phyloP scores from a whole-genome alignment of 2,888 invertebrate genomes.

The Pterobdella sp. region DNA sequence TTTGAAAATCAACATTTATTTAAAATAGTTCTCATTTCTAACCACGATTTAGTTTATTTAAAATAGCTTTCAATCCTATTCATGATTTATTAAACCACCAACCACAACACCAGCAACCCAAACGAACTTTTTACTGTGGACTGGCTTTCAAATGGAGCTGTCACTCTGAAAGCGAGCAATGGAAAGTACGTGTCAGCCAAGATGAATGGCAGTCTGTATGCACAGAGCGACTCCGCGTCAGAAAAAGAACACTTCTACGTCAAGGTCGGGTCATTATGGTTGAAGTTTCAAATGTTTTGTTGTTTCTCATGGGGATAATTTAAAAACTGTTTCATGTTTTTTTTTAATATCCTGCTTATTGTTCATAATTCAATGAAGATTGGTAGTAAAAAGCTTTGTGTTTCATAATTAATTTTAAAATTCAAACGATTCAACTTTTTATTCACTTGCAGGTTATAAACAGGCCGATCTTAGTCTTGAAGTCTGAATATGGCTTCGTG shows the following conservation, averaged over 20 bases:
- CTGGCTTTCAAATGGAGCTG: slow-evolving; percentile 84
- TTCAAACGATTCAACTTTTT: no score
- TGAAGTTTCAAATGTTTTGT: not conserved
- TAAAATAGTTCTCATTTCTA: no score
- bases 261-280: not conserved
- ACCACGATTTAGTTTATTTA: not conserved
- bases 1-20: no score
- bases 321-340: no score
- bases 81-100: not conserved
- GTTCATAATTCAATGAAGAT: no score
- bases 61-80: not conserved
- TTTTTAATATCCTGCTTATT: no score
- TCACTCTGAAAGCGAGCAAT: slow-evolving; percentile 85
- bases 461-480: slow-evolving; percentile 82
- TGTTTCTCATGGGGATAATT: no score
- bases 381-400: not conserved
- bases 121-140: slow-evolving; percentile 69
- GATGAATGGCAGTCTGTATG: slow-evolving; percentile 85
- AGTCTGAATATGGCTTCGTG: slow-evolving; percentile 90
- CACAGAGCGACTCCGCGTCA: slow-evolving; percentile 71
- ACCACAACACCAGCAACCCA: slow-evolving; percentile 23
- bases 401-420: not conserved
- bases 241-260: slow-evolving; percentile 61
- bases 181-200: slow-evolving; percentile 87
- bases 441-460: slow-evolving; percentile 44